Base-by-base conservation (phyloP, 1,140 invertebrate species). In the Drosophila ohnishii region DNA sequence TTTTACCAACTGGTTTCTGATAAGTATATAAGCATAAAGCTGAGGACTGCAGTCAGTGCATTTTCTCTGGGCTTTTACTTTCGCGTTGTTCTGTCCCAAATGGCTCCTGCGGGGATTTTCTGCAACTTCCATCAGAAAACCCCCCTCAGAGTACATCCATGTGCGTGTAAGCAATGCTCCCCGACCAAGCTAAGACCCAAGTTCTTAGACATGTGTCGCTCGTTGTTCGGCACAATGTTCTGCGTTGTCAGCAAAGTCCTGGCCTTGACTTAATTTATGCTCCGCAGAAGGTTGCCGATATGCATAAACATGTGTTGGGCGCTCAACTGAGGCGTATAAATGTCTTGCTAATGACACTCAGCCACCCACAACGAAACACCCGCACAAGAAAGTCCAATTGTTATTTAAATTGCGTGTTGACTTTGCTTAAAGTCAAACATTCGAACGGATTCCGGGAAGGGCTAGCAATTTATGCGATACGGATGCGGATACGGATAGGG, bases 251-350 rank as follows among this genome's bases (percentile, higher is more conserved):
- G 65, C 59, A 69, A 77, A 69, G 58, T 70, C 67, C 59, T 61
- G 57, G 74, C 57, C 51, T 77, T 62, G 64, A 77, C 64, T 77
- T 77, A 77, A 77, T 77, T 77, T 77, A 77, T 77, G 58, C 74
- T 59, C 58, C 51, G 32, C 74, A 77, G 65, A 77, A 70, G 72
- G 73, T 55, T 47, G 34, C 56, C 58, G 72, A 77, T 62, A 77
- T 56, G 66, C 50, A 77, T 76, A 66, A 66, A 66, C 73, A 75
- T 75, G 47, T 50, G 53, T 65, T 55, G 37, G 58, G 53, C 40
- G 70, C 51, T 56, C 71, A 63, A 57, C 64, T 77, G 50, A 62
- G 57, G 57, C 75, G 40, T 48, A 77, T 76, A 77, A 77, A 76
- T 77, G 73, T 76, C 73, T 77, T 69, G 75, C 75, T 76, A 69